These are phyloP conservation scores for Aphidoletes aphidimyza DNA, from an alignment of 2,888 invertebrate species.

Conservation along the genomic window DNA sequence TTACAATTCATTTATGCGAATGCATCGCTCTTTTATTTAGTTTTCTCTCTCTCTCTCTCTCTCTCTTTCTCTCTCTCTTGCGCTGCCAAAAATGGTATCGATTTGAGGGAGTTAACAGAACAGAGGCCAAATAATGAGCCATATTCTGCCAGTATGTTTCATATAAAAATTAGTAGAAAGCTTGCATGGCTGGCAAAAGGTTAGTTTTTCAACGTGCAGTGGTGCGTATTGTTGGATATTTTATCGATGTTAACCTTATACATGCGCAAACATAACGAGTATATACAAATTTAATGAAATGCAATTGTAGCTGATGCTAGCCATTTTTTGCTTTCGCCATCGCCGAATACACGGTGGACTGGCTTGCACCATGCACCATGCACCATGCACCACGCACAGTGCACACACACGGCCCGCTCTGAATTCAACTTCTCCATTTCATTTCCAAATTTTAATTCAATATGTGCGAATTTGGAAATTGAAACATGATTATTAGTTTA, in stretches of 20 bases:
- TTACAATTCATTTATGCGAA: not conserved
- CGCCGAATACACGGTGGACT: not conserved
- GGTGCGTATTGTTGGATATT: not conserved
- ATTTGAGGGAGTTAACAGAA: no score
- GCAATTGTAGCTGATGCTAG: not conserved
- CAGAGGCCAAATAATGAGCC: no score
- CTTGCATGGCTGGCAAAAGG: no score
- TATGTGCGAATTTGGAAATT: constrained; percentile 48
- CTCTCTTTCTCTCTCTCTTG: no score
- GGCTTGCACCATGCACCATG: not conserved
- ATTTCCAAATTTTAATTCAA: constrained; percentile 32
- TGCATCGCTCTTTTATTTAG: not conserved
- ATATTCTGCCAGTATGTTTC: no score
- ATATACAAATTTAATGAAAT: constrained; percentile 46
- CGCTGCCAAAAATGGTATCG: no score
- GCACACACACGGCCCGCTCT: not conserved
- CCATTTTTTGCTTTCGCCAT: not conserved
- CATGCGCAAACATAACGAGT: constrained; percentile 20
- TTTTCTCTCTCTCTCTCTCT: no score
- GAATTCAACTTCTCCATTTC: constrained; percentile 1
- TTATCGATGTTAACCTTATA: not conserved
- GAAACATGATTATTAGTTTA: constrained; percentile 54
- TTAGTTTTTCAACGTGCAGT: not conserved
- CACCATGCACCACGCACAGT: no score
- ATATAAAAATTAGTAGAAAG: no score